A percentile compares a stretch with the other conserved stretches of the same genome.
phyloP scores from a whole-genome alignment of 2,113 vertebrate genomes.

The Danionella cerebrum region DNA sequence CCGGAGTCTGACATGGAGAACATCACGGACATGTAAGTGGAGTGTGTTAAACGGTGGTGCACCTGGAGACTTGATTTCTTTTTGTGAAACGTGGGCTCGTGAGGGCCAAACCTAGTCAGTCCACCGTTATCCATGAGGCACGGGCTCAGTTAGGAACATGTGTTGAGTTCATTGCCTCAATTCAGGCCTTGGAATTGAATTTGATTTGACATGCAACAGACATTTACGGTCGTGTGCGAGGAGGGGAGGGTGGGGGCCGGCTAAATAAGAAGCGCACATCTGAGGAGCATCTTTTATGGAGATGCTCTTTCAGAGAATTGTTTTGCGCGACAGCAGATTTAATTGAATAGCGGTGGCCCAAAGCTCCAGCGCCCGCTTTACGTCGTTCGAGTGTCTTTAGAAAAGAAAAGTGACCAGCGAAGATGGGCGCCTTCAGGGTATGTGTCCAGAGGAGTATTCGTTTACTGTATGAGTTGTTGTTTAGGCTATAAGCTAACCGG shows the following conservation, averaged over 20 bases:
- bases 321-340: neutral
- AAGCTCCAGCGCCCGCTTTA: neutral
- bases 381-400: too few relatives aligned
- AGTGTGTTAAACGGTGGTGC: neutral
- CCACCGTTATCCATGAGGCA: neutral
- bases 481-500: neutral
- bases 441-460: too few relatives aligned
- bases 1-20: conserved; percentile 78
- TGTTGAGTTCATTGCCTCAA: neutral
- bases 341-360: too few relatives aligned
- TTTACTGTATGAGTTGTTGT: neutral
- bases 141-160: neutral
- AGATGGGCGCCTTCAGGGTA: too few relatives aligned
- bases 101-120: neutral
- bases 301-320: neutral
- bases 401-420: too few relatives aligned
- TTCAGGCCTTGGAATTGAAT: neutral
- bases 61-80: neutral
- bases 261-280: conserved; percentile 7
- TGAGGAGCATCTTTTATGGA: neutral
- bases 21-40: conserved; percentile 92
- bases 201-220: neutral
- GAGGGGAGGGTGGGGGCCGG: conserved; percentile 27
- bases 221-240: neutral
- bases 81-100: neutral